Percentiles rank a stretch among this genome's conserved stretches.
phyloP scores from a whole-genome alignment of 2,113 vertebrate genomes.

The Pachyramphus minor region DNA sequence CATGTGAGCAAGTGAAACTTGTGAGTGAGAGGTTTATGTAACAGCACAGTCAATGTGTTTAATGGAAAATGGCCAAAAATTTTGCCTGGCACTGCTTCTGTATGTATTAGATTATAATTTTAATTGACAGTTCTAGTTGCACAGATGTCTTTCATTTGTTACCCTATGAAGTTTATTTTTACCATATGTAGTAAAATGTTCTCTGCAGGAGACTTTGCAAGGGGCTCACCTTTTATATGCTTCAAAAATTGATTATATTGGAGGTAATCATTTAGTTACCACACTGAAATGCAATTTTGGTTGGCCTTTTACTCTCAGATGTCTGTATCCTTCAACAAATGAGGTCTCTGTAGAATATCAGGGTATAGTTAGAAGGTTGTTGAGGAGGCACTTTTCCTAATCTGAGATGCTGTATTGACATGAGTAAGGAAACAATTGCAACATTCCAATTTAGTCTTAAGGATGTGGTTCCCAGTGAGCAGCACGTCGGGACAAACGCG shows the following conservation, averaged over 20 bases:
- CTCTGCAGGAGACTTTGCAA: neutral
- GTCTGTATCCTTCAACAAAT: neutral
- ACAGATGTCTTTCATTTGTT: conserved; percentile 28
- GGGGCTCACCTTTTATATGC: neutral
- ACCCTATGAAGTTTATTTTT: conserved; percentile 44
- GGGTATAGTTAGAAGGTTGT: neutral
- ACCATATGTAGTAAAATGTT: neutral
- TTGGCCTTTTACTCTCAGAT: neutral
- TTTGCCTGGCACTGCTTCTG: neutral
- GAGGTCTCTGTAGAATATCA: neutral
- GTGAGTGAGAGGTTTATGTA: neutral
- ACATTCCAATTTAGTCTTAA: neutral
- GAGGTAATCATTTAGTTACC: neutral
- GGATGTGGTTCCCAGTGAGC: conserved; percentile 12
- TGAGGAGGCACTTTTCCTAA: neutral
- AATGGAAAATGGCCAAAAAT: neutral
- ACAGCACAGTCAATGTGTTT: neutral
- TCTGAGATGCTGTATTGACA: neutral
- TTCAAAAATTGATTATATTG: conserved; percentile 12
- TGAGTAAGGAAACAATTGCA: conserved; percentile 22
- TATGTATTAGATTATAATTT: conserved; percentile 13
- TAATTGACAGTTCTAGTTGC: conserved; percentile 22
- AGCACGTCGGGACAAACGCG: neutral
- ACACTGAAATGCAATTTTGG: neutral
- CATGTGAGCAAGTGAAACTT: neutral